phyloP scores from a whole-genome alignment of 64 coral and sea anemone species.

The Dendrophyllia cribrosa region DNA sequence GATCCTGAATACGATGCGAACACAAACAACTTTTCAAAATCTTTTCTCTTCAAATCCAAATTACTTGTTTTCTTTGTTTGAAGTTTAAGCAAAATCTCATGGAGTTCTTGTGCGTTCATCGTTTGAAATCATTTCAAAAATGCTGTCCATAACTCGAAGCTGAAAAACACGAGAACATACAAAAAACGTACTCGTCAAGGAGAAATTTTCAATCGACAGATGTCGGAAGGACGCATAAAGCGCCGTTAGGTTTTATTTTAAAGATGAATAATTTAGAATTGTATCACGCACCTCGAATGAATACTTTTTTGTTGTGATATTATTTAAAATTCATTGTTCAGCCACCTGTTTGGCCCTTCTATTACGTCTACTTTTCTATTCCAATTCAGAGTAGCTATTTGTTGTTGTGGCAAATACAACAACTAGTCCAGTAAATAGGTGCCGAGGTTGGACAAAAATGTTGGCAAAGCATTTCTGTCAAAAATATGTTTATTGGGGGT shows the following conservation, averaged over 20 bases:
- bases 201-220: neutral
- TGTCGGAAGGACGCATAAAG: neutral
- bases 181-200: neutral
- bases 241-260: neutral
- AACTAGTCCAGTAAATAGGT: too few relatives aligned
- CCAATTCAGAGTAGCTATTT: too few relatives aligned
- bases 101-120: neutral
- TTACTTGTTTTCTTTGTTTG: neutral
- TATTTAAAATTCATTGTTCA: neutral
- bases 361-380: too few relatives aligned
- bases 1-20: neutral
- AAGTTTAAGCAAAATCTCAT: neutral
- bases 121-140: neutral
- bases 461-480: too few relatives aligned
- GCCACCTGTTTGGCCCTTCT: neutral
- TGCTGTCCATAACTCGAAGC: neutral
- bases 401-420: too few relatives aligned
- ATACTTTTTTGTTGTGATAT: neutral
- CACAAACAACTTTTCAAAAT: neutral
- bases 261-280: neutral
- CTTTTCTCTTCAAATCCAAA: neutral
- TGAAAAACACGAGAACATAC: neutral
- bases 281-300: neutral
- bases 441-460: too few relatives aligned
- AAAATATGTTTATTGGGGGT: too few relatives aligned